Conservation (phyloP, 2,888 invertebrate species). For the Alitta virens region DNA sequence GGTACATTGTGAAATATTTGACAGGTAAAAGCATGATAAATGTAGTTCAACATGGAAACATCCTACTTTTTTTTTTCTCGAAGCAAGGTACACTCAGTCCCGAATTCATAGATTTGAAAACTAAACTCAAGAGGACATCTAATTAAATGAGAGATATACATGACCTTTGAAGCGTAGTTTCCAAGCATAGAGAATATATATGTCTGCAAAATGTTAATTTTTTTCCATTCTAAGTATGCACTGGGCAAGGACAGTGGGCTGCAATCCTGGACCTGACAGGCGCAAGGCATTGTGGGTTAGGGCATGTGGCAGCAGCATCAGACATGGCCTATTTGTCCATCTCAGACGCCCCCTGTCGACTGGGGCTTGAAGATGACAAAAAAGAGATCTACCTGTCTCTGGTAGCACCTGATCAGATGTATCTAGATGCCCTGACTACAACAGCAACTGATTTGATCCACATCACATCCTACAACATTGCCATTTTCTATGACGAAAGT, state of each 20-base stretch:
- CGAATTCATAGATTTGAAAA: too few relatives aligned
- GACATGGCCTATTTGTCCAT: background rate
- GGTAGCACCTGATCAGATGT: background rate
- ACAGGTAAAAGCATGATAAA: too few relatives aligned
- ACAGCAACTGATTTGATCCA: background rate
- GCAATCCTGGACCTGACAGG: slow-evolving; percentile 15
- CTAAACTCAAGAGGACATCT: too few relatives aligned
- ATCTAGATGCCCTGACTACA: background rate
- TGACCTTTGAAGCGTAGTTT: too few relatives aligned
- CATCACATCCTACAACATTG: background rate
- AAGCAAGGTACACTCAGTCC: too few relatives aligned
- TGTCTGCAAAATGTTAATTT: too few relatives aligned
- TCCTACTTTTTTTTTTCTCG: too few relatives aligned
- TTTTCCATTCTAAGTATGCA: background rate
- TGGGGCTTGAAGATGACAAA: background rate
- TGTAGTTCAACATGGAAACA: too few relatives aligned
- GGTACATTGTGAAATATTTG: too few relatives aligned
- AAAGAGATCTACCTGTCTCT: background rate
- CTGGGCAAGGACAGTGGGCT: slow-evolving; percentile 1
- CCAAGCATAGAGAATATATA: too few relatives aligned
- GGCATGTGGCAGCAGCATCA: background rate
- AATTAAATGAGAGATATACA: too few relatives aligned
- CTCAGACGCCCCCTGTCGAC: background rate
- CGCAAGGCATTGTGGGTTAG: background rate
- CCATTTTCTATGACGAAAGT: background rate